These are phyloP conservation scores for Laticauda laticaudata DNA, from an alignment of 2,113 vertebrate species.

Conservation along the genomic window DNA sequence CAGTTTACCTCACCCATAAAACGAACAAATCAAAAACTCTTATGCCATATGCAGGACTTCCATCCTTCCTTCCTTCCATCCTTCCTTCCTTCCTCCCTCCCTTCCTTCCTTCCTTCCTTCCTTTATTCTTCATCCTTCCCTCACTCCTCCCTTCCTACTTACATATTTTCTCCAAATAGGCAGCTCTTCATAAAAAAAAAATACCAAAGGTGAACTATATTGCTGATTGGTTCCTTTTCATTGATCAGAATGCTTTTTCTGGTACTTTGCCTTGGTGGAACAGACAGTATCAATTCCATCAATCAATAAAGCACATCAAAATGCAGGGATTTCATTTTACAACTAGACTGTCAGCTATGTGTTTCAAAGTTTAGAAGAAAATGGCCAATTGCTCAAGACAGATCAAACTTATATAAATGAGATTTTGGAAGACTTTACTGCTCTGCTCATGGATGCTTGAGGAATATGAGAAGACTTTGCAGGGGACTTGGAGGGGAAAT, in stretches of 20 bases:
- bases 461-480: conserved; percentile 12
- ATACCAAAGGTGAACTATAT: neutral
- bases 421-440: accelerated
- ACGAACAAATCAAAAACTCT: neutral
- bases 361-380: neutral
- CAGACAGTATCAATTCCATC: conserved; percentile 8
- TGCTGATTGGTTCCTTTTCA: conserved; percentile 4
- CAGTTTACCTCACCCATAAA: neutral
- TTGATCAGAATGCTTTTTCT: conserved; percentile 14
- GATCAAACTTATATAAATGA: conserved; percentile 2
- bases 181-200: neutral
- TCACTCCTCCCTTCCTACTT: neutral
- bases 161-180: neutral
- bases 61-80: neutral
- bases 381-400: neutral
- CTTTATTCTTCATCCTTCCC: too few relatives aligned
- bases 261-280: conserved; percentile 13
- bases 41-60: neutral
- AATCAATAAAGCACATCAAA: conserved; percentile 8
- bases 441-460: conserved; percentile 12
- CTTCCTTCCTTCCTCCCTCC: neutral
- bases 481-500: neutral
- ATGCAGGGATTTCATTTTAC: conserved; percentile 7
- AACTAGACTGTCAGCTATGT: neutral
- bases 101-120: neutral